phyloP scores from a whole-genome alignment of 2,113 vertebrate genomes.

The Stegostoma tigrinum region DNA sequence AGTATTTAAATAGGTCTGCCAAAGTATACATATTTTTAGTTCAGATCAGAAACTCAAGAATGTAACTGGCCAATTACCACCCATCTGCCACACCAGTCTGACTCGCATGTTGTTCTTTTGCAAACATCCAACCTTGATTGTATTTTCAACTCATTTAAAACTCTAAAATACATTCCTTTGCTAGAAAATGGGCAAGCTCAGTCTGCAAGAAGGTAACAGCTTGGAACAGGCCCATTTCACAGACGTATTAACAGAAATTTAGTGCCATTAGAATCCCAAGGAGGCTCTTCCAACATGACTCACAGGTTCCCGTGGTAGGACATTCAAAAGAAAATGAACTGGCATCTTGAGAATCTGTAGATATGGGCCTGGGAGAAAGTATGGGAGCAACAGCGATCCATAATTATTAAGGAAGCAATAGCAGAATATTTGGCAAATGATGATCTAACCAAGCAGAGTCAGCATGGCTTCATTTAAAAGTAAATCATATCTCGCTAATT shows the following conservation, averaged over 20 bases:
- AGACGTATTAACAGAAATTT: not conserved
- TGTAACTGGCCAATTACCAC: not conserved
- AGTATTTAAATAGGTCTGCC: not conserved
- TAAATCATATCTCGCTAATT: too few relatives aligned
- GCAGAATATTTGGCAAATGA: too few relatives aligned
- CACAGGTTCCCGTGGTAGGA: not conserved
- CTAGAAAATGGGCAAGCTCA: not conserved
- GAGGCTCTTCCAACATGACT: not conserved
- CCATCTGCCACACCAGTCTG: not conserved
- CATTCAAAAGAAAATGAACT: not conserved
- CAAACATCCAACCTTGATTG: not conserved
- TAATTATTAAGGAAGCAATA: too few relatives aligned
- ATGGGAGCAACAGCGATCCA: not conserved
- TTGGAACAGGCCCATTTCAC: not conserved
- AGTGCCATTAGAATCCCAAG: not conserved
- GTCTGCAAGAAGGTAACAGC: not conserved
- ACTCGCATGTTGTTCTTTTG: not conserved
- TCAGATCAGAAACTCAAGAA: not conserved
- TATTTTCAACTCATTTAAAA: too few relatives aligned
- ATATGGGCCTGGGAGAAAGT: not conserved
- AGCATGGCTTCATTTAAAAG: too few relatives aligned
- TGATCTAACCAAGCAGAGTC: too few relatives aligned
- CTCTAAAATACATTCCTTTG: not conserved
- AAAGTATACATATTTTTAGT: not conserved
- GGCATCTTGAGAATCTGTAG: not conserved